These are phyloP conservation scores for Anagyrus pseudococci DNA, from an alignment of 2,888 invertebrate species.

Conservation along the genomic window DNA sequence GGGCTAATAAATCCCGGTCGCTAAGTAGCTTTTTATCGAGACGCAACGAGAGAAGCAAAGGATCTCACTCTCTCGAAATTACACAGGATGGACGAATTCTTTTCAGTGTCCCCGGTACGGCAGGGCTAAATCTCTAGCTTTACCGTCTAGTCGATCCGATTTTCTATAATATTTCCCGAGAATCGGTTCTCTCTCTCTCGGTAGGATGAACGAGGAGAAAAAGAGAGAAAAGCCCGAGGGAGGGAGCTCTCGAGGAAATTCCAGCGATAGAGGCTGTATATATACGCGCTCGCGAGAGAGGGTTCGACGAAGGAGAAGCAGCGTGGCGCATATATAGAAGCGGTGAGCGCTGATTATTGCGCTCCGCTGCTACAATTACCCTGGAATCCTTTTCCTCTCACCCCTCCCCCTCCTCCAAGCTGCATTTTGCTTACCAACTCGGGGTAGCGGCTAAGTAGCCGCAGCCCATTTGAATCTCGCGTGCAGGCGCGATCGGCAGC, in stretches of 20 bases:
- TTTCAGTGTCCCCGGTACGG: background rate
- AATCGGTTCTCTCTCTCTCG: background rate
- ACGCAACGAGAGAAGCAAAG: no score
- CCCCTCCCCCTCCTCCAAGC: background rate
- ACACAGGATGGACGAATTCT: background rate
- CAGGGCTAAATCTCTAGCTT: no score
- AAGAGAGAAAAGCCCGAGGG: background rate
- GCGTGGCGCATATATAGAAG: background rate
- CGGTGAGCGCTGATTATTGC: slow-evolving; percentile 2
- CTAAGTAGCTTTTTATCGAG: background rate
- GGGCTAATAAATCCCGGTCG: background rate
- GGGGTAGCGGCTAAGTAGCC: slow-evolving; percentile 1
- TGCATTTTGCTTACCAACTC: background rate
- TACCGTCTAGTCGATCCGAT: background rate
- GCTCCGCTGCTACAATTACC: slow-evolving; percentile 22
- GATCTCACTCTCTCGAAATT: background rate
- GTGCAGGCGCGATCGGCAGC: no score
- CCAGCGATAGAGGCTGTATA: slow-evolving; percentile 1
- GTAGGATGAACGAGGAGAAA: no score
- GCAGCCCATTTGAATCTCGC: slow-evolving; percentile 13
- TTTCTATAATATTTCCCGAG: slow-evolving; percentile 13
- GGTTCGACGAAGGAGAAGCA: slow-evolving; percentile 6
- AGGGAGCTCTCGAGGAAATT: slow-evolving; percentile 19
- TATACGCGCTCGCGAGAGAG: background rate
- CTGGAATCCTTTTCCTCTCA: slow-evolving; percentile 19